Evolutionary conservation across 2,888 invertebrate genomes (phyloP).

Genomic region (Drosophila anomelani): DNA sequence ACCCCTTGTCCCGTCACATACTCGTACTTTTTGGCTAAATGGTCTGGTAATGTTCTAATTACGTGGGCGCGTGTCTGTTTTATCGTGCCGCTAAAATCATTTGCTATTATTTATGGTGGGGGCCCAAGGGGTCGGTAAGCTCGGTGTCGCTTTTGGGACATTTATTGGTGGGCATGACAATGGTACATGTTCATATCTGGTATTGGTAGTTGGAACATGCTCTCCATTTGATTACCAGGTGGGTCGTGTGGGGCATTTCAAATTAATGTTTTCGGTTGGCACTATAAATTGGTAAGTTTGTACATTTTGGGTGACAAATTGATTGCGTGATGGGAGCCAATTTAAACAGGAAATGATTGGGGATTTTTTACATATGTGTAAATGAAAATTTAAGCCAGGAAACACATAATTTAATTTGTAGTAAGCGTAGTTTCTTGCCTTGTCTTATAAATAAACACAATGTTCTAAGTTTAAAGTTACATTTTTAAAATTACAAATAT

Average conservation of each 20-base stretch:
- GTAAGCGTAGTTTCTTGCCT: too few relatives aligned
- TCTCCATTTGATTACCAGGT: conserved; percentile 60
- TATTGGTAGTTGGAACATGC: conserved; percentile 58
- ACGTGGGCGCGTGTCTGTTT: conserved; percentile 79
- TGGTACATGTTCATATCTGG: conserved; percentile 34
- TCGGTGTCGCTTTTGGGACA: conserved; percentile 21
- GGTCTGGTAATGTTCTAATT: conserved; percentile 76
- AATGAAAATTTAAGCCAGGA: neutral
- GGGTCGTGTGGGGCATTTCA: conserved; percentile 54
- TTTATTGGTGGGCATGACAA: conserved; percentile 40
- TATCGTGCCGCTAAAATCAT: conserved; percentile 60
- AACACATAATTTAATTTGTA: neutral
- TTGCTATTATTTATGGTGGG: conserved; percentile 63
- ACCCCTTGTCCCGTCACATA: conserved; percentile 39
- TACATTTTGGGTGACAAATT: neutral
- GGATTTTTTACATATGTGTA: neutral
- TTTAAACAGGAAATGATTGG: neutral
- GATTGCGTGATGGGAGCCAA: neutral
- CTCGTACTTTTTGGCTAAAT: conserved; percentile 56
- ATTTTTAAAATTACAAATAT: neutral
- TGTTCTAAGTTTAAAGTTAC: neutral
- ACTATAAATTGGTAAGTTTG: neutral
- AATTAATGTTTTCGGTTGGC: conserved; percentile 46
- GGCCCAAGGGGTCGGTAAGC: conserved; percentile 4
- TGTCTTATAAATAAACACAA: neutral